A percentile compares a stretch with the other conserved stretches of the same genome.
These are phyloP conservation scores for Mormyrops boulengeri DNA, from an alignment of 2,797 vertebrate genomes.

Conservation along the genomic window DNA sequence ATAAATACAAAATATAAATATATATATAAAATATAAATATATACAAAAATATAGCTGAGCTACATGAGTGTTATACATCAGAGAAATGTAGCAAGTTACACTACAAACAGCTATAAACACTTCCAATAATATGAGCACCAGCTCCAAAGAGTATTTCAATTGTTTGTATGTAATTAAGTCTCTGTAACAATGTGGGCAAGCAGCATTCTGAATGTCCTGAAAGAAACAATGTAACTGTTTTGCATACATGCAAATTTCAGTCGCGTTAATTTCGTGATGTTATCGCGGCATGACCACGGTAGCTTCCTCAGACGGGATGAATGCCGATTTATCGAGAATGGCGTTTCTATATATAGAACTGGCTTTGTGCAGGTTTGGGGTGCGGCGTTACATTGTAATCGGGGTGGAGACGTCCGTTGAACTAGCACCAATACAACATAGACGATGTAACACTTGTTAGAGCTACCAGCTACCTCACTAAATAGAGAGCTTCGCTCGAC, in stretches of 20 bases:
- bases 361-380: neutral
- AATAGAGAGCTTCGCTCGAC: neutral
- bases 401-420: neutral
- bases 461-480: neutral
- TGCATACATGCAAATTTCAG: neutral
- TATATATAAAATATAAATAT: neutral
- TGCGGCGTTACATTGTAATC: neutral
- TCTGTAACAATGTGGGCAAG: neutral
- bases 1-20: neutral
- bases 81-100: neutral
- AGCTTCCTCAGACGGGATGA: neutral
- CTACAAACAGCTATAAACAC: neutral
- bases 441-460: neutral
- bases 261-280: neutral
- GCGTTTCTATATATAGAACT: neutral
- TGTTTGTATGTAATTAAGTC: neutral
- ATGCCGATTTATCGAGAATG: neutral
- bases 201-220: neutral
- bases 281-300: neutral
- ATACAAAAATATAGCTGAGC: neutral
- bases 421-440: neutral
- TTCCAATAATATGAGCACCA: neutral
- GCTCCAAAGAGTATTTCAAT: neutral
- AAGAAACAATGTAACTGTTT: neutral
- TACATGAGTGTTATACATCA: neutral